These are phyloP conservation scores for Phyllotreta cruciferae DNA, from an alignment of 2,888 invertebrate genomes.

Conservation along the genomic window DNA sequence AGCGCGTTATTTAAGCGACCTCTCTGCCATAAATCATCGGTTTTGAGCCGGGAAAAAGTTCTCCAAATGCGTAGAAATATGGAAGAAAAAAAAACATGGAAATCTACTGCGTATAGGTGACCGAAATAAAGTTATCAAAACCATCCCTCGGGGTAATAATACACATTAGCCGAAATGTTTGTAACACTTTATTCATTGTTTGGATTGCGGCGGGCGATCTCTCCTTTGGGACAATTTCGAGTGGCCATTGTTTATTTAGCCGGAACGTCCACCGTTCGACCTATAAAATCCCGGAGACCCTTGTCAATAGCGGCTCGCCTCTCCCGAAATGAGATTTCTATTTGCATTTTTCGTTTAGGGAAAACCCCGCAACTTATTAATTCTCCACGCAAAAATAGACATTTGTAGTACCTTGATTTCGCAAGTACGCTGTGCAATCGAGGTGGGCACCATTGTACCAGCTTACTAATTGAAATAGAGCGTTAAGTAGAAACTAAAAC, in stretches of 20 bases:
- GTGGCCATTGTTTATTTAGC: constrained; percentile 54
- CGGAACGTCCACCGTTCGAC: constrained; percentile 32
- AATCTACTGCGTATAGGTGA: not conserved
- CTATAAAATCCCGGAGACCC: constrained; percentile 30
- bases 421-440: no score
- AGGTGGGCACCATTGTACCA: no score
- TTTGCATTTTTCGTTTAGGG: constrained; percentile 31
- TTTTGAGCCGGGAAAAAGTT: constrained; percentile 32
- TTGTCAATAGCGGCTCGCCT: constrained; percentile 21
- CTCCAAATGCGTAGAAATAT: no score
- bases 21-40: constrained; percentile 50
- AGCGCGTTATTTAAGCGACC: constrained; percentile 59
- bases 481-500: no score
- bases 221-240: constrained; percentile 53
- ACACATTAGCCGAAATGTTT: constrained; percentile 49
- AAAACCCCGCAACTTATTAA: not conserved
- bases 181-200: constrained; percentile 50
- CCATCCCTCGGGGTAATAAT: constrained; percentile 45
- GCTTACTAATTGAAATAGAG: no score
- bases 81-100: not conserved
- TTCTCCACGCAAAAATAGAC: no score
- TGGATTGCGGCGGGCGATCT: constrained; percentile 46
- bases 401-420: no score
- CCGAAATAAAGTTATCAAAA: constrained; percentile 41
- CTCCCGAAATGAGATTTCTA: constrained; percentile 31